phyloP scores from a whole-genome alignment of 1,140 invertebrate genomes.

The Pachypeltis micranthus region DNA sequence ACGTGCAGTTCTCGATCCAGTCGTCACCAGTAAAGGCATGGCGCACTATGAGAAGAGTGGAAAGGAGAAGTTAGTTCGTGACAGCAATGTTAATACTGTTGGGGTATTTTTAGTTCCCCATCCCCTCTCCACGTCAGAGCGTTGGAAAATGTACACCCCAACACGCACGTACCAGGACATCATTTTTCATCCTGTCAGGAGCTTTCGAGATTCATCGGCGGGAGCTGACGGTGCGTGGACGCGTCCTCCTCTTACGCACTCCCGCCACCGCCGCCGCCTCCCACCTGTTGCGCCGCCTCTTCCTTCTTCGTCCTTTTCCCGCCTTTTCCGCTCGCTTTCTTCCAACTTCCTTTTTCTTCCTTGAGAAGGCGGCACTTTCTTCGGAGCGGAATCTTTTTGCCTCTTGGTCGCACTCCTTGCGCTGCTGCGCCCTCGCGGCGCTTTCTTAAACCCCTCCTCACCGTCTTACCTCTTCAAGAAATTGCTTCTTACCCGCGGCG shows the following conservation, averaged over 20 bases:
- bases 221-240: not conserved
- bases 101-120: too few species aligned
- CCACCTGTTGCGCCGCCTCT: not conserved
- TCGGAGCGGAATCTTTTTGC: not conserved
- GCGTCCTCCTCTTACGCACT: not conserved
- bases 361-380: constrained; percentile 2
- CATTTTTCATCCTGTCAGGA: too few species aligned
- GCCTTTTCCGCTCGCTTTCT: not conserved
- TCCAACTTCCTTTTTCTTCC: constrained; percentile 4
- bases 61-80: too few species aligned
- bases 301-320: constrained; percentile 8
- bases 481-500: not conserved
- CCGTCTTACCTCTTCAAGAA: not conserved
- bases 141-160: too few species aligned
- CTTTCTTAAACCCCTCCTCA: not conserved
- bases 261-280: not conserved
- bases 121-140: too few species aligned
- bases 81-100: too few species aligned
- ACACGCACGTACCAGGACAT: too few species aligned
- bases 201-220: too few species aligned
- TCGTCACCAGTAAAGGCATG: too few species aligned
- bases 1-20: too few species aligned
- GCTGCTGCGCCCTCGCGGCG: not conserved
- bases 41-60: too few species aligned
- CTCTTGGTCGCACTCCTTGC: not conserved